Evolutionary conservation across 2,113 vertebrate species (phyloP).

Genomic region (Triplophysa tibetana): DNA sequence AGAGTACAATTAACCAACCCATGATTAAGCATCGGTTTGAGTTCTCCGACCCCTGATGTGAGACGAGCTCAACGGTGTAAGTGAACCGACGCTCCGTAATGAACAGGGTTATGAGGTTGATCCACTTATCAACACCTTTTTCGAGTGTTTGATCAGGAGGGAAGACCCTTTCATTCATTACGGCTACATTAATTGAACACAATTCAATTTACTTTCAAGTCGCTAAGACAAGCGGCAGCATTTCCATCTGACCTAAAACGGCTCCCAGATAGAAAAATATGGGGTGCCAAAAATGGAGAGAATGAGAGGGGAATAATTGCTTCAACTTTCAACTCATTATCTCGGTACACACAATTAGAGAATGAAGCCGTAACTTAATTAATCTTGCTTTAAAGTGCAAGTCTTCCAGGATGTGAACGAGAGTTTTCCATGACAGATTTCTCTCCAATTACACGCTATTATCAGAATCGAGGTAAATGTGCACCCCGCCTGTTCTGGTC

Average conservation of each 20-base stretch:
- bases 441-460: conserved; percentile 67
- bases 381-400: conserved; percentile 65
- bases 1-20: conserved; percentile 67
- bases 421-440: conserved; percentile 63
- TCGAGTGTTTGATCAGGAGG: conserved; percentile 35
- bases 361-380: conserved; percentile 65
- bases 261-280: conserved; percentile 50
- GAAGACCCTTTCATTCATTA: conserved; percentile 40
- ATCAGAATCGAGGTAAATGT: conserved; percentile 52
- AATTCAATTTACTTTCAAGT: conserved; percentile 60
- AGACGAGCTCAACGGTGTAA: conserved; percentile 19
- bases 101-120: conserved; percentile 53
- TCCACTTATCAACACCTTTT: conserved; percentile 51
- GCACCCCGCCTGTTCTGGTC: conserved; percentile 49
- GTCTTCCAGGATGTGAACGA: conserved; percentile 56
- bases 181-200: conserved; percentile 59
- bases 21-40: conserved; percentile 63
- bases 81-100: conserved; percentile 40
- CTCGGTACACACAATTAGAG: conserved; percentile 68
- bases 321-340: conserved; percentile 68
- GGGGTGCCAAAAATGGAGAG: conserved; percentile 18
- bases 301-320: conserved; percentile 58
- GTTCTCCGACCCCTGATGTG: conserved; percentile 32
- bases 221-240: conserved; percentile 49
- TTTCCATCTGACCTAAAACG: conserved; percentile 63